Conservation (phyloP, 2,888 invertebrate genomes). For the Epistrophella euchroma region DNA sequence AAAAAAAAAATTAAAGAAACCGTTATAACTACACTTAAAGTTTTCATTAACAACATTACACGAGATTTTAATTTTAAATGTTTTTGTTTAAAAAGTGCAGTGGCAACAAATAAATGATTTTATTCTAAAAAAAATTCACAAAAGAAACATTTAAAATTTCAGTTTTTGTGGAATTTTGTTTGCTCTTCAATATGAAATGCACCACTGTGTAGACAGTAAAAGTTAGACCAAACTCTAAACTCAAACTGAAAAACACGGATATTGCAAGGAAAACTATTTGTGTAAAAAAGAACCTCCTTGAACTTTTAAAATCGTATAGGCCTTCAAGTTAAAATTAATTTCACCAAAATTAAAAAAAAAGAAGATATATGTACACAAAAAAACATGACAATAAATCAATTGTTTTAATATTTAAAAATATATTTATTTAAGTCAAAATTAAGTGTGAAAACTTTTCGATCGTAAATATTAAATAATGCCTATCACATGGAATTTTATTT, state of each 20-base stretch:
- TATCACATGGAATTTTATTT: constrained; percentile 4
- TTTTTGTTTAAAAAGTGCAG: too few species aligned
- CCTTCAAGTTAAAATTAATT: background rate
- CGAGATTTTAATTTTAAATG: too few species aligned
- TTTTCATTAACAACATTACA: too few species aligned
- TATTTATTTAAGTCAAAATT: background rate
- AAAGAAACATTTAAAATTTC: too few species aligned
- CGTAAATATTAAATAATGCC: constrained; percentile 14
- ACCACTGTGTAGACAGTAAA: too few species aligned
- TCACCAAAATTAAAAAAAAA: background rate
- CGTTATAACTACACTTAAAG: too few species aligned
- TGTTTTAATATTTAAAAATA: background rate
- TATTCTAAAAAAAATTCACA: too few species aligned
- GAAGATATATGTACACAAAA: background rate
- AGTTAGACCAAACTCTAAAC: background rate
- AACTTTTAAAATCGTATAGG: background rate
- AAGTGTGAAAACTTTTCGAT: background rate
- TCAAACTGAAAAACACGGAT: background rate
- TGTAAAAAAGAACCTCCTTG: background rate
- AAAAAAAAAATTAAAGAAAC: too few species aligned
- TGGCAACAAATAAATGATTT: too few species aligned
- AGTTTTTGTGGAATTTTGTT: too few species aligned
- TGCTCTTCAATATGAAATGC: too few species aligned
- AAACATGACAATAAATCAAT: constrained; percentile 18
- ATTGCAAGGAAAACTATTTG: background rate